phyloP scores from a whole-genome alignment of 2,797 vertebrate species.

The Scleropages formosus region DNA sequence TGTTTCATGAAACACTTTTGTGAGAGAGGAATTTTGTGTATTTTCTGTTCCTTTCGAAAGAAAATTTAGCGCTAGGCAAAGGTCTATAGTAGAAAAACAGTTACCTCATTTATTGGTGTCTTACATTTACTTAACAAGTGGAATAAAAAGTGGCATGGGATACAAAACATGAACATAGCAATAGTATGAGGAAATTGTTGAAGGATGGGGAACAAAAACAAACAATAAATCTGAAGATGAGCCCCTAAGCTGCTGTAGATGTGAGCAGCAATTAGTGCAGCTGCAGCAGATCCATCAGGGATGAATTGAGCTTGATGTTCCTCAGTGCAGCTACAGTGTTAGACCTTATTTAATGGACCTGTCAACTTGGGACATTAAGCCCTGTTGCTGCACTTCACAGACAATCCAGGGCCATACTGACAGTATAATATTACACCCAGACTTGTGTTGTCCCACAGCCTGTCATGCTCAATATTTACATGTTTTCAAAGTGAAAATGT shows the following conservation, averaged over 20 bases:
- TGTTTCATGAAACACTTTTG: background rate
- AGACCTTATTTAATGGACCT: conserved; percentile 53
- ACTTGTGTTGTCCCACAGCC: conserved; percentile 52
- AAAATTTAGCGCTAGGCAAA: too few relatives aligned
- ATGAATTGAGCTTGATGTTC: conserved; percentile 49
- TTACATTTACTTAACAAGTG: too few relatives aligned
- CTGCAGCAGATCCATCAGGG: conserved; percentile 47
- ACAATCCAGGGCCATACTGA: conserved; percentile 34
- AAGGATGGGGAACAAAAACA: conserved; percentile 27
- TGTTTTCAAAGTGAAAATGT: conserved; percentile 59
- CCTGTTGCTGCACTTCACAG: conserved; percentile 30
- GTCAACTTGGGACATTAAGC: conserved; percentile 51
- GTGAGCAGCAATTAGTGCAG: conserved; percentile 50
- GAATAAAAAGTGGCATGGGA: background rate
- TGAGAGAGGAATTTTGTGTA: background rate
- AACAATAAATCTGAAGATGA: conserved; percentile 48
- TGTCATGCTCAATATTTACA: conserved; percentile 60
- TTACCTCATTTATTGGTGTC: too few relatives aligned
- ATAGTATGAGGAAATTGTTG: background rate
- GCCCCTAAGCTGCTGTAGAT: conserved; percentile 42
- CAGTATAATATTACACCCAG: conserved; percentile 53
- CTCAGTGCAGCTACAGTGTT: conserved; percentile 61
- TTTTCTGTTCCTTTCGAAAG: too few relatives aligned
- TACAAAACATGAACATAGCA: background rate
- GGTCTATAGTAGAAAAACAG: too few relatives aligned